A percentile compares a stretch with the other conserved stretches of the same genome.
phyloP scores from a whole-genome alignment of 2,797 vertebrate genomes.

The Mormyrus hasselquistii region DNA sequence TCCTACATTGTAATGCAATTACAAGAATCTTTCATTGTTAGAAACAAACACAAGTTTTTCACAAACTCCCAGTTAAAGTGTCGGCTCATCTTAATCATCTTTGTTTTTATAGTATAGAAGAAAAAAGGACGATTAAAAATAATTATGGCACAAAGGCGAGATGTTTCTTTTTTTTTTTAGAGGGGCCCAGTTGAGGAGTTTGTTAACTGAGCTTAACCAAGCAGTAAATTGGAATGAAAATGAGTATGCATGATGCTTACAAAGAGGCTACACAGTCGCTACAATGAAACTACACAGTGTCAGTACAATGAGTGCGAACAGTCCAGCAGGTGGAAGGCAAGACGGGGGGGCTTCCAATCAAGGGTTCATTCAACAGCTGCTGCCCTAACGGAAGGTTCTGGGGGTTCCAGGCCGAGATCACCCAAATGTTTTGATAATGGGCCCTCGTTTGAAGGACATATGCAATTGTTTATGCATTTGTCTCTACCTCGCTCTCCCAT shows the following conservation, averaged over 20 bases:
- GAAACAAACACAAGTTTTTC: neutral
- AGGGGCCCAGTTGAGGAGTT: neutral
- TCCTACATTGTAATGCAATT: neutral
- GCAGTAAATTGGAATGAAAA: conserved; percentile 14
- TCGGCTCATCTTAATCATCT: neutral
- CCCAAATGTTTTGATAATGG: conserved; percentile 31
- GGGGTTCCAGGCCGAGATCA: conserved; percentile 46
- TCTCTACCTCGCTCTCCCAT: neutral
- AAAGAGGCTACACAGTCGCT: neutral
- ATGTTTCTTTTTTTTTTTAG: neutral
- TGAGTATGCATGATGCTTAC: neutral
- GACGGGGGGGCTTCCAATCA: conserved; percentile 35
- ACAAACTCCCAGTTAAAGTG: neutral
- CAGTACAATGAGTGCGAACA: neutral
- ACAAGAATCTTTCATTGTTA: neutral
- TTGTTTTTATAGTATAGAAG: neutral
- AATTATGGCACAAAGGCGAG: neutral
- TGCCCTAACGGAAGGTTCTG: conserved; percentile 45
- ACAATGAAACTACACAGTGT: neutral
- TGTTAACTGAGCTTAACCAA: neutral
- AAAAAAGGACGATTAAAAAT: neutral
- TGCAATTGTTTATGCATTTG: neutral
- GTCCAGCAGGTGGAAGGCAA: conserved; percentile 57
- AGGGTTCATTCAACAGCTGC: conserved; percentile 61
- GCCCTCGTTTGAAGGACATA: conserved; percentile 18